phyloP scores from a whole-genome alignment of 2,888 invertebrate genomes.

The Apamea anceps region DNA sequence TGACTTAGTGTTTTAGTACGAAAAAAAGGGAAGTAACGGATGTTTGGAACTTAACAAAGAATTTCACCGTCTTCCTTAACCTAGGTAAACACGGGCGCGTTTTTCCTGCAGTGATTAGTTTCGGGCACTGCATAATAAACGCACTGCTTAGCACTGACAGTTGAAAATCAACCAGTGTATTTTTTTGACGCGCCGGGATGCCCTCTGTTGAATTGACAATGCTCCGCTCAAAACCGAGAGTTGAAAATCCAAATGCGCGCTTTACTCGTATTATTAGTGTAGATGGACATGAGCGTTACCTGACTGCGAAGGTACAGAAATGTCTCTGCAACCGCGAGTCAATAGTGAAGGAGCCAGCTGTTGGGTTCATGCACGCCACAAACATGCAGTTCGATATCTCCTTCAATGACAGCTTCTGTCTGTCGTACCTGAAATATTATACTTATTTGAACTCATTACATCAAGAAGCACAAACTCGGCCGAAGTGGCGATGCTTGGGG shows the following conservation, averaged over 20 bases:
- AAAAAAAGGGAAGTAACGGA: neutral
- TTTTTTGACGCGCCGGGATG: no score
- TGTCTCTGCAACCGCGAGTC: slow-evolving; percentile 97
- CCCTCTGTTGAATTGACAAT: no score
- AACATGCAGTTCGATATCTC: slow-evolving; percentile 98
- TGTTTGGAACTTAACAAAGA: neutral
- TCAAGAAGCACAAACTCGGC: neutral
- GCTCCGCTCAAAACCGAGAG: no score
- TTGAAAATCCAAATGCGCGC: no score
- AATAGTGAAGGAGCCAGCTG: slow-evolving; percentile 98
- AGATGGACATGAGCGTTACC: slow-evolving; percentile 83
- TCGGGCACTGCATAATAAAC: no score
- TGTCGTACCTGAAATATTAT: slow-evolving; percentile 92
- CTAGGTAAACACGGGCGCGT: no score
- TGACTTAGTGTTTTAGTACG: neutral
- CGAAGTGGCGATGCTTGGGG: neutral
- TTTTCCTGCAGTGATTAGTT: no score
- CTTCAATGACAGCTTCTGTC: slow-evolving; percentile 95
- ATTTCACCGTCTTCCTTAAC: neutral
- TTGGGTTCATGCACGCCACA: slow-evolving; percentile 98
- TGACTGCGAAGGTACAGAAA: slow-evolving; percentile 96
- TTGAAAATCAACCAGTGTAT: no score
- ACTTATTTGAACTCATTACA: neutral
- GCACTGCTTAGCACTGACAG: no score
- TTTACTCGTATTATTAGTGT: no score